phyloP scores from a whole-genome alignment of 2,113 vertebrate genomes.

The Melanerpes formicivorus region DNA sequence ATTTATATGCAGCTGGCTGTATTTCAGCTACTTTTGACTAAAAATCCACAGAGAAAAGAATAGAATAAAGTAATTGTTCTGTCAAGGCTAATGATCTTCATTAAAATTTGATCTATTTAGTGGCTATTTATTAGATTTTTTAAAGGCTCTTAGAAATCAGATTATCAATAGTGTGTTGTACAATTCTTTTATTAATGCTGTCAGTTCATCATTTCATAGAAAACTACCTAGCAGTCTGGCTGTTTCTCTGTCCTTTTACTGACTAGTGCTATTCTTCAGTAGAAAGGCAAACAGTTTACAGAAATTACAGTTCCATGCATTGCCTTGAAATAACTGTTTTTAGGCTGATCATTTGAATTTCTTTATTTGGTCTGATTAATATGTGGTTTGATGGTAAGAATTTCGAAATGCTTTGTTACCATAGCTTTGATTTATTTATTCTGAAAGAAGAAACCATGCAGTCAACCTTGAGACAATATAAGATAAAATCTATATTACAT shows the following conservation, averaged over 20 bases:
- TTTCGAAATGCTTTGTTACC: not conserved
- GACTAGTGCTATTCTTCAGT: not conserved
- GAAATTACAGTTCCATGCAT: not conserved
- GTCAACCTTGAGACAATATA: not conserved
- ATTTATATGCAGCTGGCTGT: not conserved
- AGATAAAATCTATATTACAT: not conserved
- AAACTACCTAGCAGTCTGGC: not conserved
- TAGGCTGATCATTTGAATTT: not conserved
- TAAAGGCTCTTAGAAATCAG: not conserved
- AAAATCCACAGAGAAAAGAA: not conserved
- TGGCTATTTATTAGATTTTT: not conserved
- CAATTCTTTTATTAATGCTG: not conserved
- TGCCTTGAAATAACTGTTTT: not conserved
- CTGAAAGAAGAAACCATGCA: conserved; percentile 14
- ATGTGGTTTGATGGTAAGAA: not conserved
- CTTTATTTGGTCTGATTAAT: not conserved
- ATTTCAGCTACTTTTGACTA: not conserved
- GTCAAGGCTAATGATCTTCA: conserved; percentile 3
- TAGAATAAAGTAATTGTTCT: not conserved
- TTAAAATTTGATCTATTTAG: conserved; percentile 21
- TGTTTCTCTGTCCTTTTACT: not conserved
- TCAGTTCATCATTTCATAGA: not conserved
- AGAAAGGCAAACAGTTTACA: not conserved
- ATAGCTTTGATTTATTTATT: conserved; percentile 32
- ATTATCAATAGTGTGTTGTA: not conserved